These are phyloP conservation scores for Tipula lateralis DNA, from an alignment of 2,888 invertebrate species.

Conservation along the genomic window DNA sequence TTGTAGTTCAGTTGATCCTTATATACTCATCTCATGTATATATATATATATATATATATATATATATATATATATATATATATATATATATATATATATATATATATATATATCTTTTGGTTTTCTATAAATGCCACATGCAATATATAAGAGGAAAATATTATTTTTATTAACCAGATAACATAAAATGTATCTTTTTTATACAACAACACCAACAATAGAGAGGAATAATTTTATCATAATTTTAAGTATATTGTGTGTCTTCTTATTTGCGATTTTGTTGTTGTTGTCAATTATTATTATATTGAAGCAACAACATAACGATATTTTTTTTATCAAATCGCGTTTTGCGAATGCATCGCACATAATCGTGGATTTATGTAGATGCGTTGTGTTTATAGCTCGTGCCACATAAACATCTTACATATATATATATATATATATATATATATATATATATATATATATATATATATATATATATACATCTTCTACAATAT, in stretches of 20 bases:
- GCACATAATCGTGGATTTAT: not conserved
- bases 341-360: not conserved
- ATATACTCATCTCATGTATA: not conserved
- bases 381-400: not conserved
- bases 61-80: too few species aligned
- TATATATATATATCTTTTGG: not conserved
- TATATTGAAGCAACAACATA: not conserved
- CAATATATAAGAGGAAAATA: slow-evolving; percentile 1
- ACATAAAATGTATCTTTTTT: not conserved
- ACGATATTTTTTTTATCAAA: not conserved
- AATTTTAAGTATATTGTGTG: not conserved
- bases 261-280: not conserved
- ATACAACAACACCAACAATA: not conserved
- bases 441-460: too few species aligned
- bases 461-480: too few species aligned
- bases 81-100: not conserved
- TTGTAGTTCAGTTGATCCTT: slow-evolving; percentile 11
- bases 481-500: not conserved
- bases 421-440: too few species aligned
- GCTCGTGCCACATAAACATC: slow-evolving; percentile 9
- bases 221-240: not conserved
- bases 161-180: not conserved
- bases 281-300: not conserved
- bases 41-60: not conserved
- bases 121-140: not conserved